Evolutionary conservation across 2,113 vertebrate genomes (phyloP), one percentile per base, ranked within the genome.

Genomic region (Sarotherodon lohbergeri): DNA sequence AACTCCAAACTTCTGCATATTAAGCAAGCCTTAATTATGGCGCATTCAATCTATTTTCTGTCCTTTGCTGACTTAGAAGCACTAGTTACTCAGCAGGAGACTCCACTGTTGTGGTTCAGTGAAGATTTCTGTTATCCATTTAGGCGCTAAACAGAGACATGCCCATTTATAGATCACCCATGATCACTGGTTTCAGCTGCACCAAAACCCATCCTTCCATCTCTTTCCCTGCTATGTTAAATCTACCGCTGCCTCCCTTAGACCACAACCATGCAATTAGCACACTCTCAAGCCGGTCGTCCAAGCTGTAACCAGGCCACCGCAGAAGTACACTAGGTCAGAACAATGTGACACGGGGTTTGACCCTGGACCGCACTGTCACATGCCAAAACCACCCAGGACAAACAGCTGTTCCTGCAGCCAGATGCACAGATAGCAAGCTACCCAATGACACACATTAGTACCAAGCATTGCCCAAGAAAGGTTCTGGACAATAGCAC

Each of bases 191-290:
- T 91, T 94, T 61, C 61, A 76, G 82, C 59, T 78, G 68, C 82
- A 89, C 61, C 57, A 34, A 88, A 91, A 87, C 61, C 88, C 52
- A 34, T 80, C 66, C 85, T 79, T 89, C 83, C 86, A 92, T 86
- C 81, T 66, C 68, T 59, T 68, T 79, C 82, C n/a, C 61, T 71
- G 76, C 91, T 22, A 41, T 2, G 86, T 80, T 83, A 59, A 88
- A 83, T 89, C 84, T 71, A 85, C 89, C 36, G 34, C 89, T 88
- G 87, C 86, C 90, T 92, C 89, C 88, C 66, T 76, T 66, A 5
- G 32, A 82, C 90, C 95, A 90, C 94, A 95, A 89, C 24, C 94
- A 6, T 95, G 80, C 90, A 93, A 94, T 96, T 93, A 91, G 86
- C 94, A 92, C 95, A 91, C 94, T 86, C 88, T 90, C 91, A 81